Percentiles rank a stretch among this genome's conserved stretches.
Conservation (phyloP, 2,113 vertebrate genomes). For the Mesitornis unicolor region DNA sequence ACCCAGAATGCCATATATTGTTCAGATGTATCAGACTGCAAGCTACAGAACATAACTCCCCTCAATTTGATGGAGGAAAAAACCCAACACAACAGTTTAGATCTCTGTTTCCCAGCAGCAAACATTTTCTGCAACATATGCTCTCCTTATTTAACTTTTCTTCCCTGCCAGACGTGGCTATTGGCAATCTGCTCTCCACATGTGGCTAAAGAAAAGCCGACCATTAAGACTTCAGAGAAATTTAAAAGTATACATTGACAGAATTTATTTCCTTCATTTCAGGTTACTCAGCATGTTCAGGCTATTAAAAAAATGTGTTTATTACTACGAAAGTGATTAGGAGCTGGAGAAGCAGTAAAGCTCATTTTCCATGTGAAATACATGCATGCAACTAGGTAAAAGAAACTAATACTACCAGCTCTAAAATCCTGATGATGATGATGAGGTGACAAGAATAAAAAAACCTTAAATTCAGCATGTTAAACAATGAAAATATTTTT, state of each 20-base stretch:
- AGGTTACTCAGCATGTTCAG: neutral
- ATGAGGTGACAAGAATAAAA: neutral
- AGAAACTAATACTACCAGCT: neutral
- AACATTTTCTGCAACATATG: neutral
- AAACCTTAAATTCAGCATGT: neutral
- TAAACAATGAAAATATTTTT: neutral
- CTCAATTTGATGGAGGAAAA: neutral
- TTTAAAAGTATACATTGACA: neutral
- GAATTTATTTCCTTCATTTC: neutral
- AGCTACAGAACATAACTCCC: neutral
- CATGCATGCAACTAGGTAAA: neutral
- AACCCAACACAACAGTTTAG: accelerated
- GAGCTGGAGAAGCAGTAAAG: neutral
- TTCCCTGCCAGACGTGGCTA: neutral
- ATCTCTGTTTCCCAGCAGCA: neutral
- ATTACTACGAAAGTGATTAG: neutral
- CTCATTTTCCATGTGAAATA: neutral
- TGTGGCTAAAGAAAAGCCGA: neutral
- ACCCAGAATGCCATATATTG: neutral
- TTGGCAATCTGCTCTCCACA: neutral
- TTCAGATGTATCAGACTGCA: neutral
- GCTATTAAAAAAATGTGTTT: neutral
- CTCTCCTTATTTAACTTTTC: neutral
- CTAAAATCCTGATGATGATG: neutral
- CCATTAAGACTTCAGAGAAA: neutral